Evolutionary conservation across 35 echinoderm and acorn worm species (phyloP), one percentile per base, ranked within the genome.

Genomic region (Ptychodera flava): DNA sequence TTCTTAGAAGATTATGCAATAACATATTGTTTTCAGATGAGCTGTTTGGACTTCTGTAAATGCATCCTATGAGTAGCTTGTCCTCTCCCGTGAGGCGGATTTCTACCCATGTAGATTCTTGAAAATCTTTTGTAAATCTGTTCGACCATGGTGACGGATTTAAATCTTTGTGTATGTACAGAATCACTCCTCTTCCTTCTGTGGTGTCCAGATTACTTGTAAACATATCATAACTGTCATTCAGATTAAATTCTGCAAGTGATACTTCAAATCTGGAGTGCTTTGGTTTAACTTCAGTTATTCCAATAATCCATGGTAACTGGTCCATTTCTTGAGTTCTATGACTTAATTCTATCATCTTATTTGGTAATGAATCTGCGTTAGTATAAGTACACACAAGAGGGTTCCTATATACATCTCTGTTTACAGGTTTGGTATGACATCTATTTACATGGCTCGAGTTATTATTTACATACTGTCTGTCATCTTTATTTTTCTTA

Each of bases 351-450:
- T 79, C 78, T 1, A 31, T 30, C 28, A 79, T 6, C 32, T 79
- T 79, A 79, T 79, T 79, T 28, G 28, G 6, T 79, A 79, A 28
- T 79, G 78, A 79, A 28, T 79, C 78, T 28, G 78, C 78, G 32
- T 79, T 79, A 28, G 78, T 28, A 79, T 79, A 79, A 79, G 32
- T 10, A 79, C 78, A 79, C n/a, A n/a, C n/a, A n/a, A n/a, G n/a
- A n/a, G n/a, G n/a, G n/a, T n/a, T n/a, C n/a, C n/a, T n/a, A n/a
- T n/a, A n/a, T n/a, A n/a, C n/a, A n/a, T n/a, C n/a, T n/a, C n/a
- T n/a, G n/a, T n/a, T n/a, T n/a, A n/a, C n/a, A n/a, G n/a, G n/a
- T n/a, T n/a, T n/a, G n/a, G n/a, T n/a, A n/a, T n/a, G n/a, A n/a
- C n/a, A n/a, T n/a, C n/a, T n/a, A n/a, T n/a, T n/a, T n/a, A n/a